Evolutionary conservation across 2,888 invertebrate species (phyloP), one percentile per base, ranked within the genome.

Genomic region (Orthosia gracilis): DNA sequence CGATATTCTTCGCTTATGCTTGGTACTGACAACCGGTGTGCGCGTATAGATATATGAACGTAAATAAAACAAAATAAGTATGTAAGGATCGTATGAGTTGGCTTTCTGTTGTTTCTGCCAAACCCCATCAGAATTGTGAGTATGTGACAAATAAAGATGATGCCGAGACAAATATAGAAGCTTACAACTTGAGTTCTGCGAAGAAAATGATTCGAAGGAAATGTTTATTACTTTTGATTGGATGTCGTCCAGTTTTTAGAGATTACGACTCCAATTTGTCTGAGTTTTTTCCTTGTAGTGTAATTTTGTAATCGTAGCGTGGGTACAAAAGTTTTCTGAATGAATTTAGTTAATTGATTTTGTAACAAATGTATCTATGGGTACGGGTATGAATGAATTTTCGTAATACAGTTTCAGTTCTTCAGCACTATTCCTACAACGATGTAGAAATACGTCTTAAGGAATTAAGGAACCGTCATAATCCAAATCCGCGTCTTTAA

Each of bases 221-320:
- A 69, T 76, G 67, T 82, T 84, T 70, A 82, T 75, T 69, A 49
- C 70, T 64, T 65, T 68, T 57, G 52, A 76, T 82, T 82, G 84
- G 84, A 84, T 70, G 61, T 61, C 67, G 61, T 84, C 81, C 81
- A 82, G 40, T 71, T 62, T 69, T 84, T 70, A 68, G 40, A 69
- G 61, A 73, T 71, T 63, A 50, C 59, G 71, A 63, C 57, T 40
- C 31, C 57, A 63, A 23, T 54, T 80, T 61, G 52, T 59, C 18
- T 26, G 47, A 9, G 12, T 57, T 55, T 69, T 78, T 73, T 73
- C 66, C 57, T 57, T 64, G 63, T 79, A 47, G 11, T 47, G 45
- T 15, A 0, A n/a, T 45, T 58, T 49, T 26, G 26, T 50, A 3
- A 9, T 47, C n/a, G 13, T 52, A 40, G 21, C 5, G 13, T 17